Evolutionary conservation across 2,113 vertebrate genomes (phyloP).

Genomic region (Phycodurus eques): DNA sequence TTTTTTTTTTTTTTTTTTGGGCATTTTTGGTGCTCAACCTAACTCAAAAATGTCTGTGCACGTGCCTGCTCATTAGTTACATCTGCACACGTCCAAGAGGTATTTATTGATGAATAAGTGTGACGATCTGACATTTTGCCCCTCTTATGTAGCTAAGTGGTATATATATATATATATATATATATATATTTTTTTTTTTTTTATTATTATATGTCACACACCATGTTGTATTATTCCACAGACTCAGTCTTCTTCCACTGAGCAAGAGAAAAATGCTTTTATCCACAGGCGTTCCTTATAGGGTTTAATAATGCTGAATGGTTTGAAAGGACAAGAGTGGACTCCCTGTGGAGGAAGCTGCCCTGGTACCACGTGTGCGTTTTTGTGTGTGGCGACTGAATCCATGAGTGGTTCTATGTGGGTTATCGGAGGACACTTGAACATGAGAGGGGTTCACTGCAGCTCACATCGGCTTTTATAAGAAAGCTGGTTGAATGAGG

Average conservation of each 20-base stretch:
- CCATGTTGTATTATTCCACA: conserved; percentile 1
- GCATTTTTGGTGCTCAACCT: too few relatives aligned
- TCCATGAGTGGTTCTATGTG: conserved; percentile 23
- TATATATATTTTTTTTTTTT: too few relatives aligned
- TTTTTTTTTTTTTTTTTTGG: too few relatives aligned
- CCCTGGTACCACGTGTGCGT: conserved; percentile 26
- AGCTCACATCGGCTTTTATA: conserved; percentile 22
- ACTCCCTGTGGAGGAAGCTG: conserved; percentile 26
- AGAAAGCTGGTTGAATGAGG: conserved; percentile 14
- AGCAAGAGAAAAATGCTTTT: conserved; percentile 26
- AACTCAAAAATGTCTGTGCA: too few relatives aligned
- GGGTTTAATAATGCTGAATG: conserved; percentile 40
- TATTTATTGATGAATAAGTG: too few relatives aligned
- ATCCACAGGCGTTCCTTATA: conserved; percentile 20
- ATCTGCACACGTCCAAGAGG: too few relatives aligned
- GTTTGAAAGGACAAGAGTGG: conserved; percentile 28
- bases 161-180: too few relatives aligned
- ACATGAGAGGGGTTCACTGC: conserved; percentile 25
- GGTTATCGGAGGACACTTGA: conserved; percentile 30
- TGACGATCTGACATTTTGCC: too few relatives aligned
- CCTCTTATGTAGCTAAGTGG: too few relatives aligned
- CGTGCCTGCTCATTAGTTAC: too few relatives aligned
- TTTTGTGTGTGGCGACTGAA: conserved; percentile 6
- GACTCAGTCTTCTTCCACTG: conserved; percentile 4
- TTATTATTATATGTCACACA: too few relatives aligned